phyloP scores from a whole-genome alignment of 2,888 invertebrate genomes.

The Galerucella nymphaeae region DNA sequence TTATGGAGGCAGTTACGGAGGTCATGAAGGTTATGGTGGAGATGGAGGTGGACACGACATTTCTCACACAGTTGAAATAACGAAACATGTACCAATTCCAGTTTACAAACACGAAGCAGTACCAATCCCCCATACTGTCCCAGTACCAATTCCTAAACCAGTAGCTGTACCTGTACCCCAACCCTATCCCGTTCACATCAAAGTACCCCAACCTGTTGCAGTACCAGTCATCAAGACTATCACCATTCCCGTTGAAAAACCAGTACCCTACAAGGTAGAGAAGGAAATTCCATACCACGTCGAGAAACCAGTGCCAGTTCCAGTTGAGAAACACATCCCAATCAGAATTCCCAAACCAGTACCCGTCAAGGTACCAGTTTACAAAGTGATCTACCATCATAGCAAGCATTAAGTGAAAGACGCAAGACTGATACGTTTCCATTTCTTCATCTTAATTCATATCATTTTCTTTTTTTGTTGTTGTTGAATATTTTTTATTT shows the following conservation, averaged over 20 bases:
- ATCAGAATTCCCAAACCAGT: conserved; percentile 77
- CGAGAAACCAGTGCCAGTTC: conserved; percentile 76
- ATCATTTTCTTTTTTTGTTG: conserved; percentile 39
- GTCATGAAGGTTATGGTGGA: conserved; percentile 50
- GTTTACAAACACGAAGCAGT: conserved; percentile 67
- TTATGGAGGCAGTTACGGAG: conserved; percentile 56
- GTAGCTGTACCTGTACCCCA: conserved; percentile 76
- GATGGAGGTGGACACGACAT: conserved; percentile 61
- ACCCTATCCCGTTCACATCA: conserved; percentile 76
- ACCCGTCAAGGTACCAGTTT: conserved; percentile 77
- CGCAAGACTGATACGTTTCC: conserved; percentile 54
- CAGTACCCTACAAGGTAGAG: conserved; percentile 78
- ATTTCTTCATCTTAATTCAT: conserved; percentile 33
- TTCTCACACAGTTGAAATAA: conserved; percentile 74
- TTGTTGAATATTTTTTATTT: conserved; percentile 35
- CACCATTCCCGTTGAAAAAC: conserved; percentile 77
- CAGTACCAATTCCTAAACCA: conserved; percentile 76
- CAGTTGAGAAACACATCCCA: conserved; percentile 75
- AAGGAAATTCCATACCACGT: conserved; percentile 74
- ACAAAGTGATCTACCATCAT: conserved; percentile 78
- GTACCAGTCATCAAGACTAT: conserved; percentile 77
- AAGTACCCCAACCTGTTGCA: conserved; percentile 76
- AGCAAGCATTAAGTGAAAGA: conserved; percentile 66
- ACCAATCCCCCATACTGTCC: conserved; percentile 65
- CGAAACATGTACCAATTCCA: conserved; percentile 72